Conservation (phyloP, 1,140 invertebrate genomes). For the Caenorhabditis briggsae region DNA sequence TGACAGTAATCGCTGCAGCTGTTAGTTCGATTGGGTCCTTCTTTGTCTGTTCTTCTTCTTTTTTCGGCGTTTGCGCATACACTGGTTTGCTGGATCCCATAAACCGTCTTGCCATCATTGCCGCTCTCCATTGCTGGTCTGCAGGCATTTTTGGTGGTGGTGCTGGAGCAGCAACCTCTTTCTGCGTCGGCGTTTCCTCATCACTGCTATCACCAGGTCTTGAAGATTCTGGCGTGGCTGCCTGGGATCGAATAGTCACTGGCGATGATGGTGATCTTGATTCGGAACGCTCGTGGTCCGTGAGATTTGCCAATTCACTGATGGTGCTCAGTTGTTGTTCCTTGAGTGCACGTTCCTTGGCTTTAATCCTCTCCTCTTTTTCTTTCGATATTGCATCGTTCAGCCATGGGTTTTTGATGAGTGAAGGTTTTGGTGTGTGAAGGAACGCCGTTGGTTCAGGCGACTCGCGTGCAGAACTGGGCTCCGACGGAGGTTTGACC, state of each 20-base stretch:
- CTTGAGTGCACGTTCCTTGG: no score
- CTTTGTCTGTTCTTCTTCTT: background rate
- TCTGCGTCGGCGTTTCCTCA: no score
- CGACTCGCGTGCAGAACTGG: background rate
- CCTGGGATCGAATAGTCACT: no score
- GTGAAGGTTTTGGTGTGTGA: background rate
- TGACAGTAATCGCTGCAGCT: background rate
- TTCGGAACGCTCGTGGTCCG: no score
- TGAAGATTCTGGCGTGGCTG: no score
- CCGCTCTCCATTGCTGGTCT: conserved; percentile 32
- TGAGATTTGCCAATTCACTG: no score
- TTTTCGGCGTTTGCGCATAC: background rate
- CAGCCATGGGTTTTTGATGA: no score
- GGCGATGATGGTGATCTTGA: no score
- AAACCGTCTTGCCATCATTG: conserved; percentile 37
- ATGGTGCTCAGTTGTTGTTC: no score
- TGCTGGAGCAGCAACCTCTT: background rate
- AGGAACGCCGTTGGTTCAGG: background rate
- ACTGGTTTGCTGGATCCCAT: background rate
- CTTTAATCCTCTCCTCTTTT: no score
- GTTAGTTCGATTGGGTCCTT: background rate
- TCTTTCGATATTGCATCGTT: no score
- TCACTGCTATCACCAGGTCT: no score
- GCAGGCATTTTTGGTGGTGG: conserved; percentile 28
- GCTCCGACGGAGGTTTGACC: background rate